Conservation (phyloP, 2,888 invertebrate genomes). For the Linnaemya vulpina region DNA sequence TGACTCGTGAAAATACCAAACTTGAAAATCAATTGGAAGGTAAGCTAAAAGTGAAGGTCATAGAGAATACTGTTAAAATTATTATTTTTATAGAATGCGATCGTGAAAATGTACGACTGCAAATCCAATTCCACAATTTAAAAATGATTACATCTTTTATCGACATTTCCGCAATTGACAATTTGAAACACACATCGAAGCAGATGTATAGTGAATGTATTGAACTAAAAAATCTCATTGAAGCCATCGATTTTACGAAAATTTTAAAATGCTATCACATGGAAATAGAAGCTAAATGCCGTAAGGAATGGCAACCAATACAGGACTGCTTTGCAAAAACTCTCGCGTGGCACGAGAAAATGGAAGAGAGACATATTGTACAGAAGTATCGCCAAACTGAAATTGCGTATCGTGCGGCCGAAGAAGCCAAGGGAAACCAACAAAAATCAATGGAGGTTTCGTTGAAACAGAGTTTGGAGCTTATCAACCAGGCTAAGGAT, state of each 20-base stretch:
- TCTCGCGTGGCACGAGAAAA: constrained; percentile 53
- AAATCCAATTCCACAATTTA: constrained; percentile 50
- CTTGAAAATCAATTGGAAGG: constrained; percentile 45
- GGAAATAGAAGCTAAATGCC: constrained; percentile 64
- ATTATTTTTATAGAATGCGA: constrained; percentile 42
- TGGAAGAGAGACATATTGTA: constrained; percentile 64
- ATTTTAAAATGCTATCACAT: constrained; percentile 63
- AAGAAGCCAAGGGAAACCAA: constrained; percentile 16
- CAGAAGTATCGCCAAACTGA: constrained; percentile 52
- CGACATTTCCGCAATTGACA: neutral
- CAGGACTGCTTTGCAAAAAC: constrained; percentile 42
- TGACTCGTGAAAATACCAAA: constrained; percentile 29
- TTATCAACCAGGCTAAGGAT: constrained; percentile 12
- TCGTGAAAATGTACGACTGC: constrained; percentile 47
- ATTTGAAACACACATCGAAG: neutral
- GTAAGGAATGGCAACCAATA: constrained; percentile 56
- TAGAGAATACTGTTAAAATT: neutral
- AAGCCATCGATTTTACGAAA: constrained; percentile 57
- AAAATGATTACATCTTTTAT: constrained; percentile 20
- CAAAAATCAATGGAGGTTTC: constrained; percentile 4
- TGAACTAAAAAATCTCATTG: constrained; percentile 42
- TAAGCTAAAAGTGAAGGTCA: constrained; percentile 16
- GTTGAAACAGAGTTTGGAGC: neutral
- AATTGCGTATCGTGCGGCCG: constrained; percentile 1
- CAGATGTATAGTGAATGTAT: constrained; percentile 23